These are phyloP conservation scores for Zygogramma bicolorata DNA, from an alignment of 2,888 invertebrate genomes.

Conservation along the genomic window DNA sequence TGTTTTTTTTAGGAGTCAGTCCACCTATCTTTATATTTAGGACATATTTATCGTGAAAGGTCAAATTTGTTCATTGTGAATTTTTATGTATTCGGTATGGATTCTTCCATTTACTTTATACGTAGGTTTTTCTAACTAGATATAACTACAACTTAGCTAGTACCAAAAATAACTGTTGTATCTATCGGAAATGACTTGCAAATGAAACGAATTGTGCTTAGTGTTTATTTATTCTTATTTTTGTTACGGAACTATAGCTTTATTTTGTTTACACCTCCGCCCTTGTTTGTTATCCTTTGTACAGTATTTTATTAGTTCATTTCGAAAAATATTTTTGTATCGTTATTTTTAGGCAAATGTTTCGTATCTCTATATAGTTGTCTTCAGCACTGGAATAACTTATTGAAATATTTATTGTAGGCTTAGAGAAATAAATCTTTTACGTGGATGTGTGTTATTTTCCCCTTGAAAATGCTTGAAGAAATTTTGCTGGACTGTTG, in stretches of 20 bases:
- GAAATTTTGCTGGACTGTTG: not conserved
- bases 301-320: slow-evolving; percentile 53
- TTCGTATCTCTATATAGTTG: slow-evolving; percentile 43
- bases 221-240: slow-evolving; percentile 29
- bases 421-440: slow-evolving; percentile 44
- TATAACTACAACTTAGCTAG: slow-evolving; percentile 24
- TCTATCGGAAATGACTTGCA: not conserved
- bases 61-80: too few relatives aligned
- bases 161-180: slow-evolving; percentile 32
- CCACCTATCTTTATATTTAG: too few relatives aligned
- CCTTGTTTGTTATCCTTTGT: slow-evolving; percentile 52
- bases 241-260: slow-evolving; percentile 32
- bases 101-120: too few relatives aligned
- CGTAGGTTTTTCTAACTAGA: slow-evolving; percentile 4
- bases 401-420: slow-evolving; percentile 57
- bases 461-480: not conserved
- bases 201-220: not conserved
- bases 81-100: too few relatives aligned
- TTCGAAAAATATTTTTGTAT: slow-evolving; percentile 51
- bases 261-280: slow-evolving; percentile 41
- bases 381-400: slow-evolving; percentile 47
- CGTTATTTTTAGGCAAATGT: slow-evolving; percentile 47
- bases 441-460: slow-evolving; percentile 9
- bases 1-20: too few relatives aligned
- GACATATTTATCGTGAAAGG: too few relatives aligned